Evolutionary conservation across 2,113 vertebrate genomes (phyloP).

Genomic region (Variabilichromis moorii): DNA sequence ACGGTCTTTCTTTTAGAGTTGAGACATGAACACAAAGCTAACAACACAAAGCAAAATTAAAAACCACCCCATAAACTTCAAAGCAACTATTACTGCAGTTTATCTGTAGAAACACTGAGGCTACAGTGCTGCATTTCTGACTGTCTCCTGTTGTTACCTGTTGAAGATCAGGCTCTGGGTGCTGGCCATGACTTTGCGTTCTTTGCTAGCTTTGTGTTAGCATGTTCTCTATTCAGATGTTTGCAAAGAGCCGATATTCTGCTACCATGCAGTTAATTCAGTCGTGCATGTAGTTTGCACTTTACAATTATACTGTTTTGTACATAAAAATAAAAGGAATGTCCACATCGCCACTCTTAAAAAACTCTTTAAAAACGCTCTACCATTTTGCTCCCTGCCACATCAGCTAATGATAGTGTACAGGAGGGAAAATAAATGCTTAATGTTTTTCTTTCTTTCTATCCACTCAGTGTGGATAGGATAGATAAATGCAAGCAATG

Average conservation of each 20-base stretch:
- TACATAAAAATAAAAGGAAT: not conserved
- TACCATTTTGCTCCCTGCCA: not conserved
- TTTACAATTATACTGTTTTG: not conserved
- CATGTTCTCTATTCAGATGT: not conserved
- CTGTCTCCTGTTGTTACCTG: not conserved
- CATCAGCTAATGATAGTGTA: not conserved
- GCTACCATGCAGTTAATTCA: not conserved
- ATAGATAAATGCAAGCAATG: not conserved
- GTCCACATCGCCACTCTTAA: not conserved
- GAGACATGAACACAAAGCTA: not conserved
- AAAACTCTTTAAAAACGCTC: not conserved
- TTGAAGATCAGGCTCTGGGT: not conserved
- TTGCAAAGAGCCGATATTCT: not conserved
- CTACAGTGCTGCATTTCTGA: not conserved
- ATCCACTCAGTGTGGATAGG: not conserved
- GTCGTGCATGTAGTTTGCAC: not conserved
- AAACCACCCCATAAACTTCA: not conserved
- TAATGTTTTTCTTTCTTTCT: not conserved
- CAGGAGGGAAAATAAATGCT: not conserved
- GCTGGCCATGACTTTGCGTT: not conserved
- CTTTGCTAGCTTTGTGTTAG: not conserved
- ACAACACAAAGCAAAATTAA: not conserved
- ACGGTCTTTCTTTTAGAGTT: not conserved
- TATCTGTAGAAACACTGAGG: not conserved
- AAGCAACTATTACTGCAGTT: not conserved